Conservation (phyloP, 2,797 vertebrate genomes). For the Mormyrops boulengeri region DNA sequence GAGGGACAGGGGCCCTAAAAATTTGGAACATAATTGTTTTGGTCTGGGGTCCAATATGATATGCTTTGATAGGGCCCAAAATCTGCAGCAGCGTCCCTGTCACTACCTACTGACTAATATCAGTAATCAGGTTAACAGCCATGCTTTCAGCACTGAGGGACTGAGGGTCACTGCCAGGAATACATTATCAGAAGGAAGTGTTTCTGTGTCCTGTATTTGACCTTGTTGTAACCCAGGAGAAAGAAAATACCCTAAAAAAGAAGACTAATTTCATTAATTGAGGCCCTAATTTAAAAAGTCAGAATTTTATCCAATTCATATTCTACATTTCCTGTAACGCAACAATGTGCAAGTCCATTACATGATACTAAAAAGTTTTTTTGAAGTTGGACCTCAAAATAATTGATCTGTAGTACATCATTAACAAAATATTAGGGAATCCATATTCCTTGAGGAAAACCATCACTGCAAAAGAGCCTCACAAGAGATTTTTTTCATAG, state of each 20-base stretch:
- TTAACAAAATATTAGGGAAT: neutral
- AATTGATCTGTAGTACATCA: neutral
- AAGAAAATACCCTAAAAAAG: neutral
- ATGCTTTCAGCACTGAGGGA: neutral
- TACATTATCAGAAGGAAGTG: neutral
- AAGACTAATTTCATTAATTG: neutral
- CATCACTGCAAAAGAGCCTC: neutral
- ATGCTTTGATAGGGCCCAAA: neutral
- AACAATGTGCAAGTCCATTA: neutral
- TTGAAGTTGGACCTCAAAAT: neutral
- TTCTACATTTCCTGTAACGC: neutral
- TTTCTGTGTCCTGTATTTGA: neutral
- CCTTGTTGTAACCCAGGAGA: neutral
- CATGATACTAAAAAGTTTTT: neutral
- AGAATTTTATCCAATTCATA: neutral
- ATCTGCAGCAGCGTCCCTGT: neutral
- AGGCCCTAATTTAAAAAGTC: neutral
- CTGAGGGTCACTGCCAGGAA: neutral
- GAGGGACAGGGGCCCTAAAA: neutral
- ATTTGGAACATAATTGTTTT: neutral
- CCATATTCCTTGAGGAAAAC: neutral
- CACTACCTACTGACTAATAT: neutral
- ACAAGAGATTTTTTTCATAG: neutral
- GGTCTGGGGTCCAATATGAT: neutral
- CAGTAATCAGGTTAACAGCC: neutral